Conservation (phyloP, 2,113 vertebrate species). For the Cinclus mexicanus region DNA sequence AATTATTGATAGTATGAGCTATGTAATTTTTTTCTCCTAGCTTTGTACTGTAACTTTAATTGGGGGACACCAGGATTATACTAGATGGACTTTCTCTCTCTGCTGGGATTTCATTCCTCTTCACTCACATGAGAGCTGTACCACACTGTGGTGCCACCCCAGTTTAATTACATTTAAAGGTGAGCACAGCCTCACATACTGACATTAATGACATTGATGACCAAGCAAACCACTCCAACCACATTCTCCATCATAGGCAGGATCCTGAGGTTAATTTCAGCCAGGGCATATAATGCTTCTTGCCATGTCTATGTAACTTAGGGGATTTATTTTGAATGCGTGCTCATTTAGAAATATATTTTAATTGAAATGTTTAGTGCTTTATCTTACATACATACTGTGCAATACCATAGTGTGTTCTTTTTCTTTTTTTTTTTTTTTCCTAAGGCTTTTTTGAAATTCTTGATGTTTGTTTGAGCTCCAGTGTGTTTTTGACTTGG, state of each 20-base stretch:
- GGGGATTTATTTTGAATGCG: constrained; percentile 14
- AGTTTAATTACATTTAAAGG: neutral
- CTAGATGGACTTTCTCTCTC: neutral
- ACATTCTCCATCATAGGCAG: neutral
- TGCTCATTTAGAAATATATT: constrained; percentile 58
- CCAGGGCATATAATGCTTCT: neutral
- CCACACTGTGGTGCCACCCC: neutral
- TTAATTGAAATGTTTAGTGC: constrained; percentile 56
- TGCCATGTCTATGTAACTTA: neutral
- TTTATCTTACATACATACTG: constrained; percentile 48
- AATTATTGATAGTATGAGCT: neutral
- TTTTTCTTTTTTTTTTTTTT: neutral
- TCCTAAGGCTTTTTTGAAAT: neutral
- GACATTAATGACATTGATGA: neutral
- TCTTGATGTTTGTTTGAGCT: neutral
- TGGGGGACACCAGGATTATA: neutral
- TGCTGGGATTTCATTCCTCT: neutral
- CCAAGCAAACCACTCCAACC: neutral
- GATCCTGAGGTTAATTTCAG: constrained; percentile 17
- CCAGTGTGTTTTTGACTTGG: neutral
- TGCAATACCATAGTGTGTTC: constrained; percentile 63
- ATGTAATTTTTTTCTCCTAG: neutral
- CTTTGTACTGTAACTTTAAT: constrained; percentile 32
- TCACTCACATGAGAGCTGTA: neutral
- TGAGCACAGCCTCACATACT: neutral